Evolutionary conservation across 2,113 vertebrate genomes (phyloP).

Genomic region (Rhineura floridana): DNA sequence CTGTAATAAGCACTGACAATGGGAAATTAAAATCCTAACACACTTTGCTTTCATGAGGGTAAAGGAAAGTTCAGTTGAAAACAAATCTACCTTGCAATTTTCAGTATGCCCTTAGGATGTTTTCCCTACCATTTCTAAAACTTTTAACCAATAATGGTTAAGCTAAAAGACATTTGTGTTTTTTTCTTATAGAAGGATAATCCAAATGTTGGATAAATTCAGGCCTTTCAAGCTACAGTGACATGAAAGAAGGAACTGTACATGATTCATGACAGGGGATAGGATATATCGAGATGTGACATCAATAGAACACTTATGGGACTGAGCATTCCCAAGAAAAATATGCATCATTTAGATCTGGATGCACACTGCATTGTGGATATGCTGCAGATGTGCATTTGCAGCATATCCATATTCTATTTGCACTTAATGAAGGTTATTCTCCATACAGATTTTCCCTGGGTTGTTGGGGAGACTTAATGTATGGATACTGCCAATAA

Average conservation of each 20-base stretch:
- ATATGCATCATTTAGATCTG: no score
- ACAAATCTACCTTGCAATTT: not conserved
- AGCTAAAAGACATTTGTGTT: no score
- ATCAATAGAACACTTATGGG: not conserved
- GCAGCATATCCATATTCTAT: not conserved
- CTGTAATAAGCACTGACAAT: not conserved
- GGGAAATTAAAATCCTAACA: not conserved
- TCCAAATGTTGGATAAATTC: not conserved
- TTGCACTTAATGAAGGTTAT: not conserved
- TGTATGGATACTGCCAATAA: not conserved
- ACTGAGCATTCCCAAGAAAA: not conserved
- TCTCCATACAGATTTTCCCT: not conserved
- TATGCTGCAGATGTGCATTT: not conserved
- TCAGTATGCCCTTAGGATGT: not conserved
- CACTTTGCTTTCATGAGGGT: not conserved
- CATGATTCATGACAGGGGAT: not conserved
- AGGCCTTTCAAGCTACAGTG: not conserved
- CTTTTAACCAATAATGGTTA: not conserved
- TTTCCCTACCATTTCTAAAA: not conserved
- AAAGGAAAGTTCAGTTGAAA: not conserved
- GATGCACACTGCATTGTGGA: not conserved
- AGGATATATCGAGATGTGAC: not conserved
- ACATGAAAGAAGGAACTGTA: not conserved
- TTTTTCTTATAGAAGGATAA: not conserved
- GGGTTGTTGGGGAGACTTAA: not conserved